These are phyloP conservation scores for Albula glossodonta DNA, from an alignment of 2,113 vertebrate genomes.

Conservation along the genomic window DNA sequence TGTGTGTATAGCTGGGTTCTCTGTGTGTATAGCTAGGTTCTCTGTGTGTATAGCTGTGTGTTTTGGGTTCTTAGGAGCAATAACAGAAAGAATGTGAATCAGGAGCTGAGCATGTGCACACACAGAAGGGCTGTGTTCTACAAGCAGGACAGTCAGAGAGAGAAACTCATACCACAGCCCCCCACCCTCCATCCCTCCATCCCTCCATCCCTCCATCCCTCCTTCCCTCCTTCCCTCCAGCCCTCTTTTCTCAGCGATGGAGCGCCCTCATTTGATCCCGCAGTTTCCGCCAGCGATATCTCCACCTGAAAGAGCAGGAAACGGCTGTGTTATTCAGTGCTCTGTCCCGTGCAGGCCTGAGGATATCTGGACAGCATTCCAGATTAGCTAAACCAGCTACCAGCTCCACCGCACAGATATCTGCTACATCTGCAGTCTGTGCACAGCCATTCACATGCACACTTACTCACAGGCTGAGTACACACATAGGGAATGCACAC, in stretches of 20 bases:
- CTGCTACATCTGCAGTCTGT: too few species aligned
- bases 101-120: background rate
- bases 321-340: background rate
- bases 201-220: background rate
- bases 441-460: background rate
- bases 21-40: background rate
- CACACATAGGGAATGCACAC: background rate
- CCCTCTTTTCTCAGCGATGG: conserved; percentile 13
- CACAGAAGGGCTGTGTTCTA: background rate
- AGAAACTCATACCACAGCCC: background rate
- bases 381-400: too few species aligned
- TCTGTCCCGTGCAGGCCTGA: too few species aligned
- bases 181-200: background rate
- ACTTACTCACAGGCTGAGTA: background rate
- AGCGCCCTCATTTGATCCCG: conserved; percentile 38
- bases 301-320: conserved; percentile 45
- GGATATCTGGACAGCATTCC: too few species aligned
- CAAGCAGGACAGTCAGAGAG: background rate
- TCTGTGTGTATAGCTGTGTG: background rate
- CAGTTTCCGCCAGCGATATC: conserved; percentile 49
- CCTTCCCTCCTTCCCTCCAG: background rate
- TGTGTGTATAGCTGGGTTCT: background rate
- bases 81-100: background rate
- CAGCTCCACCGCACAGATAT: too few species aligned
- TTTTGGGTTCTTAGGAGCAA: background rate